Evolutionary conservation across 1,140 invertebrate species (phyloP).

Genomic region (Triops cancriformis): DNA sequence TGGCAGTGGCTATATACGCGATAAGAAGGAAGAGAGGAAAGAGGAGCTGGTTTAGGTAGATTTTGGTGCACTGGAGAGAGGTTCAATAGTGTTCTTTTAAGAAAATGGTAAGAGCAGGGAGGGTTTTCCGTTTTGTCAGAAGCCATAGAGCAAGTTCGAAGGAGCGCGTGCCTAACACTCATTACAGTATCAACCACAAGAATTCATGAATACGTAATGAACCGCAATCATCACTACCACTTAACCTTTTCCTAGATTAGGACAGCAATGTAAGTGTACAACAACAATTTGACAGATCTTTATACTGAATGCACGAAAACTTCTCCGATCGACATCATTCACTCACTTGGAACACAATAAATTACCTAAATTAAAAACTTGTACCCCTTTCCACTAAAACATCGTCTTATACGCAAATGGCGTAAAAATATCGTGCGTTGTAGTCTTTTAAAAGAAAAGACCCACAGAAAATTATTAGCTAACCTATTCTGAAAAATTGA

Average conservation of each 20-base stretch:
- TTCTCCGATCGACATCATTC: no score
- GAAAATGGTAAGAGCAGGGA: neutral
- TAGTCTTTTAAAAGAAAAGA: no score
- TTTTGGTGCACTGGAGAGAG: neutral
- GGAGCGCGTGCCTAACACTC: conserved; percentile 1
- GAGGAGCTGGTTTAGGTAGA: neutral
- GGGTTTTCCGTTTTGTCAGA: neutral
- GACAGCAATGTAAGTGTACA: neutral
- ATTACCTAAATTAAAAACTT: no score
- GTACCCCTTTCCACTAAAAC: no score
- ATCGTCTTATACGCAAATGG: no score
- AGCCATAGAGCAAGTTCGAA: neutral
- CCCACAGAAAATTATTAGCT: no score
- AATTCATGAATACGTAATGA: conserved; percentile 7
- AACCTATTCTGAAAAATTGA: no score
- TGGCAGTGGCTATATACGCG: neutral
- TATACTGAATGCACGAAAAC: no score
- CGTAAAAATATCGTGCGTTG: no score
- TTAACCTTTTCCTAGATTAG: neutral
- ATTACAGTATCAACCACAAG: conserved; percentile 1
- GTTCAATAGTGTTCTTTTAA: neutral
- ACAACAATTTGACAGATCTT: neutral
- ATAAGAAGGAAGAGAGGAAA: neutral
- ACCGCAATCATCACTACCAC: conserved; percentile 6
- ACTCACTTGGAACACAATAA: no score